A percentile compares a stretch with the other conserved stretches of the same genome.
phyloP scores from a whole-genome alignment of 92 coral and sea anemone genomes.

The Blastomussa wellsi region DNA sequence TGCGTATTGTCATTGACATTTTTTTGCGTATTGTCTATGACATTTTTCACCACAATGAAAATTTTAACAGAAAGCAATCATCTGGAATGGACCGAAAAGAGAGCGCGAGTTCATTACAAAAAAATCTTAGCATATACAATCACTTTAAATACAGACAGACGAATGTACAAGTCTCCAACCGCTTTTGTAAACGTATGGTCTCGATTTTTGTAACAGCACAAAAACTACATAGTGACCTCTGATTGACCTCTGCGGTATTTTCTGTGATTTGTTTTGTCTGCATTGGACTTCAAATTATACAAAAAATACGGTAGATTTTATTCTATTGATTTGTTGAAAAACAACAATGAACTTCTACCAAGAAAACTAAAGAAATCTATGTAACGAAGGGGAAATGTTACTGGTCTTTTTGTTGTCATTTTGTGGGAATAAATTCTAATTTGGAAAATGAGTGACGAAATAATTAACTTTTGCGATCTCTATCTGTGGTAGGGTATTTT shows the following conservation, averaged over 20 bases:
- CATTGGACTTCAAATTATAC: background rate
- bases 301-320: background rate
- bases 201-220: background rate
- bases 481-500: background rate
- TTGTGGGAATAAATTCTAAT: background rate
- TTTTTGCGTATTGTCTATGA: too few relatives aligned
- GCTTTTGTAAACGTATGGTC: background rate
- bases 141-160: background rate
- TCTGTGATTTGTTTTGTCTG: background rate
- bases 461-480: background rate
- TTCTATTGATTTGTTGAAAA: background rate
- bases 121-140: background rate
- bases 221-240: constrained; percentile 2
- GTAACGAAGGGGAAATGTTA: background rate
- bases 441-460: constrained; percentile 3
- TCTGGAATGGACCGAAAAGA: background rate
- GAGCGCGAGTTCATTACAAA: background rate
- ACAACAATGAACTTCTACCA: background rate
- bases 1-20: background rate
- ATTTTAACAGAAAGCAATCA: background rate
- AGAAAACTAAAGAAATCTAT: background rate
- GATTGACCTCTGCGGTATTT: background rate
- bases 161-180: background rate
- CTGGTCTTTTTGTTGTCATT: background rate
- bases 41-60: background rate